Base-by-base conservation (phyloP, 2,797 vertebrate species). In the Brachymystax lenok region DNA sequence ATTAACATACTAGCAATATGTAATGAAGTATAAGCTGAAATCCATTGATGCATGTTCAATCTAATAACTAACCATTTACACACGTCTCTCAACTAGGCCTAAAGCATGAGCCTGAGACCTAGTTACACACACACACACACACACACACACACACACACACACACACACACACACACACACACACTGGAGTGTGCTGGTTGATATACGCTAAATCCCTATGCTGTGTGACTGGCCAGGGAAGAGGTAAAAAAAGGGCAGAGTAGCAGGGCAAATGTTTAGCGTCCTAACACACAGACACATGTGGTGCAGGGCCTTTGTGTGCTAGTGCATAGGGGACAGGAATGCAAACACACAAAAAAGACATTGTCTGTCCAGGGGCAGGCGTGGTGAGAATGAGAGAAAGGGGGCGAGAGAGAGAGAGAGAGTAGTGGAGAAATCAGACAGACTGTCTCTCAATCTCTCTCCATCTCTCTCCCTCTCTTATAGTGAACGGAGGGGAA, bases 261-360 rank as follows among this genome's bases (percentile, higher is more conserved):
- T 59, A 84, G 77, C 71, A 27, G 80, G 85, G 86, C 83, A 80
- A 88, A 89, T 89, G 87, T 89, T 91, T 88, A 83, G 90, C 86
- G 85, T 46, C 82, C 85, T 77, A 85, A 85, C 86, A 87, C 80
- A 50, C 77, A 90, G 88, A 13, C 10, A 46, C 88, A 89, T 88
- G 92, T 88, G 90, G 89, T 88, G 86, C 87, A 64, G 87, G 90
- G 85, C 84, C 86, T 93, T 93, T 92, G 92, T 92, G 91, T 92
- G 90, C 89, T 86, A 82, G 87, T 90, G 90, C 88, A 92, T 80
- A 88, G 90, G 90, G 88, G 87, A 81, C 90, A 94, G 90, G 92
- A 93, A 94, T 94, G 91, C 90, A 89, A 89, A 90, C 87, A 90
- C 90, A 93, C 93, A 93, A 94, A 94, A 94, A 94, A 92, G 85